phyloP scores from a whole-genome alignment of 2,888 invertebrate genomes.

The Cantharis rufa region DNA sequence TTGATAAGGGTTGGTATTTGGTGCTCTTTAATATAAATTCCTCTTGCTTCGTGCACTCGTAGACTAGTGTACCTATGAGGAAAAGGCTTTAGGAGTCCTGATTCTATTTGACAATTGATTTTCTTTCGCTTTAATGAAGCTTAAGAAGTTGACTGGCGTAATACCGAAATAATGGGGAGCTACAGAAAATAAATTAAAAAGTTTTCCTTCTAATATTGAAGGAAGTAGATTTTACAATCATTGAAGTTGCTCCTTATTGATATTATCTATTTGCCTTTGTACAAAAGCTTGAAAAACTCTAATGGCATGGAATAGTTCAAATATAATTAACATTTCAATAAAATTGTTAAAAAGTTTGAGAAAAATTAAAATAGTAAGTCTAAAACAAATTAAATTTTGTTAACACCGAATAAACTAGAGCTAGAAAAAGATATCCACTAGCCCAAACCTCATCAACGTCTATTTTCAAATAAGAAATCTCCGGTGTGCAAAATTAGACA shows the following conservation, averaged over 20 bases:
- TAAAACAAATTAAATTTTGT: neutral
- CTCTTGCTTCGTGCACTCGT: neutral
- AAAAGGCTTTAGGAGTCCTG: neutral
- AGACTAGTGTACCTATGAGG: neutral
- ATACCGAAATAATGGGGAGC: neutral
- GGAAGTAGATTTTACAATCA: neutral
- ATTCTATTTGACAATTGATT: neutral
- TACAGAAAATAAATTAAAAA: neutral
- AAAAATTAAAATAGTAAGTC: neutral
- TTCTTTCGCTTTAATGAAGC: neutral
- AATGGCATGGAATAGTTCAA: neutral
- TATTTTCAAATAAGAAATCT: neutral
- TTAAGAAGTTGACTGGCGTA: neutral
- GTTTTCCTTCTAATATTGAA: neutral
- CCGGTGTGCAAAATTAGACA: neutral
- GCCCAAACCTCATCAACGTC: neutral
- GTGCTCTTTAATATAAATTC: neutral
- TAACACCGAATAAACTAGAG: neutral
- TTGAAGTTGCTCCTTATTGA: neutral
- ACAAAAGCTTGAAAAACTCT: neutral
- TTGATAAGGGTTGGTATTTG: slow-evolving; percentile 1
- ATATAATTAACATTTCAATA: neutral
- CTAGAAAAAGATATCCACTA: neutral
- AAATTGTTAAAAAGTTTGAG: neutral
- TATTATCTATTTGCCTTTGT: neutral